Evolutionary conservation across 1,140 invertebrate species (phyloP), one percentile per base, ranked within the genome.

Genomic region (Uloborus diversus): DNA sequence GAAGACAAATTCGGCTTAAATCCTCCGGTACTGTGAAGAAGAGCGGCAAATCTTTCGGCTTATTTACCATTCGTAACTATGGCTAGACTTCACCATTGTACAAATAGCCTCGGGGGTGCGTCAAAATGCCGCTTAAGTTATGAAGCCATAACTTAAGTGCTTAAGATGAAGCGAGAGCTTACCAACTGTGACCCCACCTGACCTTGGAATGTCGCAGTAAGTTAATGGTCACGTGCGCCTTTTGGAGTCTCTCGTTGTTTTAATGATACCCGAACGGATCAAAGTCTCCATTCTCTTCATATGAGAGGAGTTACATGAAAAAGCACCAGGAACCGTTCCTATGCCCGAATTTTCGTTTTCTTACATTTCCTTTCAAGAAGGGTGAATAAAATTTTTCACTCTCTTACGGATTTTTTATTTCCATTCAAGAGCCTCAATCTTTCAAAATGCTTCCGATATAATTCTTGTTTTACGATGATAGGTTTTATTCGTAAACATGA

Each of bases 111-210:
- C 17, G 27, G 33, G 75, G 62, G 32, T 2, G 42, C 59, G 20
- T 49, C 56, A 14, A 65, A 53, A 76, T 17, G n/a, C 47, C 33
- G 75, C 75, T 59, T 78, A 47, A 78, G 62, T 78, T 78, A 78
- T 47, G 75, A 78, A 57, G 75, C 61, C 33, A 66, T 78, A 78
- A 78, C 75, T 78, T 68, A 78, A 28, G 51, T n/a, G 62, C 62
- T 66, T 78, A 78, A 78, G 53, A 66, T 32, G 32, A 62, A 27
- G 62, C 61, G 47, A 35, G 37, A 62, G 33, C 70, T 71, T 71
- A 56, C 33, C 51, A 71, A 1, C 11, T 17, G 30, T 78, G 75
- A 78, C 75, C 75, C 53, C 33, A 14, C 2, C 33, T 78, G 75
- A 78, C 75, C 75, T 66, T 42, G n/a, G 42, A 57, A 25, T 76